Base-by-base conservation (phyloP, 2,888 invertebrate genomes). In the Galerucella calmariensis region DNA sequence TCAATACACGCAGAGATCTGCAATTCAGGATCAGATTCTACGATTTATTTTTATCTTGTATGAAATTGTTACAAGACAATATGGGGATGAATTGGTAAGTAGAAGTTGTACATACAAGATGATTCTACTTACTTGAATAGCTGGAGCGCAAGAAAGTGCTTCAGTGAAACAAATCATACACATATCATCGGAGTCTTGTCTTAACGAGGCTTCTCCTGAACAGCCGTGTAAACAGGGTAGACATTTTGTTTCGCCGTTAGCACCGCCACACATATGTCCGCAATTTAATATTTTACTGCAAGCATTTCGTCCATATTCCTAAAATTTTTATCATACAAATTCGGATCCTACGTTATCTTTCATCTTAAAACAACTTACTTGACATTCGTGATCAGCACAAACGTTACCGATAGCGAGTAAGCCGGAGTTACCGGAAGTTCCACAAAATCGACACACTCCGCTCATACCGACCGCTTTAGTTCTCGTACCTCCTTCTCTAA, bases 81-180 rank as follows among this genome's bases (percentile, higher is more conserved):
- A 3, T 27, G 27, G 27, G 27, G 27, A 3, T 27, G 27, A 27
- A 27, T 0, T 5, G 27, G 27, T 27, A 27, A 4, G 27, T 27
- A 27, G 27, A 27, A 27, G 27, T 27, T 27, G 27, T 2, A 8
- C 35, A 8, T 35, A 35, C 35, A 35, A 8, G 35, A 35, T 8
- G 35, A 35, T 41, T 9, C 35, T 41, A 41, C 35, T 75, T 85
- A 94, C 94, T 90, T 95, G 95, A 84, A 98, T 92, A 2, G 98
- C 95, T 11, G 99, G 99, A 0, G 98, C 98, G 79, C 96, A 97
- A 46, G 97, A 95, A 59, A 99, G 89, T 0, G 98, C 97, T 86
- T 99, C 99, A 0, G 97, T 97, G 88, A 99, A 99, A 87, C 99
- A 99, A 82, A 99, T 97, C 96, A 99, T 98, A 88, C 99, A 99